Conservation (phyloP, 2,113 vertebrate species). For the Lepus timidus region DNA sequence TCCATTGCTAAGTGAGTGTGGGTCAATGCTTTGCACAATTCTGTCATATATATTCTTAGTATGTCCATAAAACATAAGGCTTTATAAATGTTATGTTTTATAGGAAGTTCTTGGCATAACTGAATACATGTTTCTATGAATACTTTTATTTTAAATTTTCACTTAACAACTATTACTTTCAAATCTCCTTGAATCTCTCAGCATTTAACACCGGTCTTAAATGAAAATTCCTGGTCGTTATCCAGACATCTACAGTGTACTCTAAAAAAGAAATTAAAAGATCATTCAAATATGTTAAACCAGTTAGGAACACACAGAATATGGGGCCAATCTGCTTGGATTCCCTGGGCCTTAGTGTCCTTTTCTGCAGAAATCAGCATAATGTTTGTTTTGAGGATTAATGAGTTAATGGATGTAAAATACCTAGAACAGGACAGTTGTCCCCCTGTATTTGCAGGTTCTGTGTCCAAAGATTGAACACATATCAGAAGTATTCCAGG, state of each 20-base stretch:
- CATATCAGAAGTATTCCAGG: not conserved
- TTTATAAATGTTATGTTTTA: not conserved
- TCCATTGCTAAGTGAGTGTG: not conserved
- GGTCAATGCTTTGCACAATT: conserved; percentile 12
- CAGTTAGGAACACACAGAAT: conserved; percentile 10
- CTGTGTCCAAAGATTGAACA: not conserved
- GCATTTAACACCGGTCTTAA: not conserved
- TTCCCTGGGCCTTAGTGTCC: not conserved
- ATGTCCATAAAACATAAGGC: conserved; percentile 5
- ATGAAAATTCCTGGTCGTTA: not conserved
- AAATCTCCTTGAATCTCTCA: conserved; percentile 31
- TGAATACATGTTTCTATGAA: conserved; percentile 40
- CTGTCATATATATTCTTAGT: not conserved
- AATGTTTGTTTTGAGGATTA: not conserved
- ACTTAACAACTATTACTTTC: conserved; percentile 4
- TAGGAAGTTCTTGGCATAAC: conserved; percentile 3
- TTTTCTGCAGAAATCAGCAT: conserved; percentile 14
- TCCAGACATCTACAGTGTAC: not conserved
- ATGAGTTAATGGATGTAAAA: conserved; percentile 13
- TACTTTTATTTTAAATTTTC: conserved; percentile 56
- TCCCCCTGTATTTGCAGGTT: not conserved
- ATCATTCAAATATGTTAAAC: conserved; percentile 17
- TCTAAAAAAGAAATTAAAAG: conserved; percentile 19
- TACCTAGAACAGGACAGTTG: not conserved
- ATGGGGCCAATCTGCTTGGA: not conserved